Evolutionary conservation across 2,113 vertebrate genomes (phyloP).

Genomic region (Halcyon senegalensis): DNA sequence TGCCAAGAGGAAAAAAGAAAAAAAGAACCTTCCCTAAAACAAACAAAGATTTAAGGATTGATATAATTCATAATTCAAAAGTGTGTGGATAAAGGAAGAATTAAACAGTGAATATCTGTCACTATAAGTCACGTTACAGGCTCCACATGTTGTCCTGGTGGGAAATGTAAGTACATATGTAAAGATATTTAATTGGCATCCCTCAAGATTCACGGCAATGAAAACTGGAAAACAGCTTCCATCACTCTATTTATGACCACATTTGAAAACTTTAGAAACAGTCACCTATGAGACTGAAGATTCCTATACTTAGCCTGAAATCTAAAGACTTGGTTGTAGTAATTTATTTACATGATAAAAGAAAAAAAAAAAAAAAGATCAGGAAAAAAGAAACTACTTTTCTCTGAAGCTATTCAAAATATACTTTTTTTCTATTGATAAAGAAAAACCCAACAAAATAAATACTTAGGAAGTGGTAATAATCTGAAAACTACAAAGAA

Average conservation of each 20-base stretch:
- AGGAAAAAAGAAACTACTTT: not conserved
- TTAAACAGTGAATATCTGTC: constrained; percentile 51
- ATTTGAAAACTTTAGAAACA: not conserved
- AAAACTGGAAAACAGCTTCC: not conserved
- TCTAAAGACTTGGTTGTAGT: not conserved
- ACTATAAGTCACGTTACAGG: constrained; percentile 13
- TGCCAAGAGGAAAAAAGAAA: constrained; percentile 59
- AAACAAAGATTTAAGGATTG: constrained; percentile 77
- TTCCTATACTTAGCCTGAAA: not conserved
- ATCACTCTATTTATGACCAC: not conserved
- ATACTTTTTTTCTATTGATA: not conserved
- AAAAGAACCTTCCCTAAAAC: constrained; percentile 68
- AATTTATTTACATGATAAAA: not conserved
- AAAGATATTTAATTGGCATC: not conserved
- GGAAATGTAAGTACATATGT: not conserved
- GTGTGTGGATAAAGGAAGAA: constrained; percentile 43
- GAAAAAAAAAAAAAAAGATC: not conserved
- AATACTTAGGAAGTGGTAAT: not conserved
- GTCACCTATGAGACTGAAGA: not conserved
- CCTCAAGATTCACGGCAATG: not conserved
- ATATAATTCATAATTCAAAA: constrained; percentile 70
- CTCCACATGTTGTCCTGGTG: not conserved
- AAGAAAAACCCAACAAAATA: not conserved
- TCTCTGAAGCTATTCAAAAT: not conserved
- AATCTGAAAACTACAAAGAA: not conserved